phyloP scores from a whole-genome alignment of 2,113 vertebrate genomes.

The Phoxinus phoxinus region DNA sequence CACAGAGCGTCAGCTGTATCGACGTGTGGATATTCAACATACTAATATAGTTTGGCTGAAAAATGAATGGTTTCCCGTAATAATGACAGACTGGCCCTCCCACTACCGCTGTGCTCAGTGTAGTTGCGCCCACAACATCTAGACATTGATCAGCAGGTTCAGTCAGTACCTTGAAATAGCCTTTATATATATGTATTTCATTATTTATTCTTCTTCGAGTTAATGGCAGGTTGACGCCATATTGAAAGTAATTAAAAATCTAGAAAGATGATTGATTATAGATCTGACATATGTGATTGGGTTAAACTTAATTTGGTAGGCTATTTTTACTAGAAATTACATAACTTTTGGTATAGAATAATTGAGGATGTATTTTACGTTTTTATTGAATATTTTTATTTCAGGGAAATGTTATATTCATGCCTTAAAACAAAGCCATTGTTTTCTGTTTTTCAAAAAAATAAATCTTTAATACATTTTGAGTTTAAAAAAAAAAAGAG shows the following conservation, averaged over 20 bases:
- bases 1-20: neutral
- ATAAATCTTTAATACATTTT: neutral
- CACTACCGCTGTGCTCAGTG: constrained; percentile 54
- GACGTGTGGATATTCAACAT: neutral
- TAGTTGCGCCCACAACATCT: constrained; percentile 41
- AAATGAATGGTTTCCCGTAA: constrained; percentile 69
- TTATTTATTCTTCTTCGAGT: no score
- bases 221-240: neutral
- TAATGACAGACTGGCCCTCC: constrained; percentile 10
- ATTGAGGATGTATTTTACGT: no score
- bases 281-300: no score
- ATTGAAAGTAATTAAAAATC: neutral
- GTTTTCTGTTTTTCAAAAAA: neutral
- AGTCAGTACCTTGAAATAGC: neutral
- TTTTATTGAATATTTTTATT: neutral
- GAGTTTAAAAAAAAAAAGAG: no score
- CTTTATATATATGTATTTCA: no score
- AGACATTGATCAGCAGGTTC: neutral
- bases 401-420: neutral
- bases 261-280: neutral
- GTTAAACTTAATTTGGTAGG: neutral
- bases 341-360: neutral
- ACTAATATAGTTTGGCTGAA: neutral
- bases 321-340: neutral
- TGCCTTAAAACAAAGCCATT: neutral